phyloP scores from a whole-genome alignment of 2,797 vertebrate species.

The Smutsia temminckii region DNA sequence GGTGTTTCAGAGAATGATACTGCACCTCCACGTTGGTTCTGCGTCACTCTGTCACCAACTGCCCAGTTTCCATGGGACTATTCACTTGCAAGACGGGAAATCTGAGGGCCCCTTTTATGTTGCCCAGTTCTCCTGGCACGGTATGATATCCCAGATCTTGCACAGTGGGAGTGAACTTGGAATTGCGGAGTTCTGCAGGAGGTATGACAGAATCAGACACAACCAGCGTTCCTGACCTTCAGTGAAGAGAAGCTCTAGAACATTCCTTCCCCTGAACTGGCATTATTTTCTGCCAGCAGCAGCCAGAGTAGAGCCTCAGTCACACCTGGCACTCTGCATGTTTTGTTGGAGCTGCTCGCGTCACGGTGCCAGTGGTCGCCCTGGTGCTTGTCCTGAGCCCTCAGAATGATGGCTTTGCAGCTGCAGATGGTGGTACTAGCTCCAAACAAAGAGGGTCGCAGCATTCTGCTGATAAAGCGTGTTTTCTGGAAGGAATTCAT shows the following conservation, averaged over 20 bases:
- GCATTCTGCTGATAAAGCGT: slow-evolving; percentile 31
- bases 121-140: slow-evolving; percentile 48
- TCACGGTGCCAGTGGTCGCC: slow-evolving; percentile 30
- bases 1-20: slow-evolving; percentile 25
- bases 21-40: slow-evolving; percentile 16
- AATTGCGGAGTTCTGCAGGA: background rate
- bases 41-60: slow-evolving; percentile 39
- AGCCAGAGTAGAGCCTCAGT: slow-evolving; percentile 29
- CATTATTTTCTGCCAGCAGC: slow-evolving; percentile 25
- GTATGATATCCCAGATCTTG: slow-evolving; percentile 13
- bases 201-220: slow-evolving; percentile 51
- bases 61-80: slow-evolving; percentile 58
- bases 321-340: slow-evolving; percentile 28
- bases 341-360: background rate
- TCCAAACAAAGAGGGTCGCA: slow-evolving; percentile 62
- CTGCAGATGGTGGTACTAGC: slow-evolving; percentile 45
- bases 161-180: background rate
- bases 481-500: slow-evolving; percentile 56
- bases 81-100: slow-evolving; percentile 12
- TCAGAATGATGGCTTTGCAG: slow-evolving; percentile 57
- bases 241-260: slow-evolving; percentile 47
- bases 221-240: background rate
- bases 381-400: slow-evolving; percentile 50
- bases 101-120: slow-evolving; percentile 28
- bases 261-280: background rate